These are phyloP conservation scores for Carcharodon carcharias DNA, from an alignment of 2,797 vertebrate species.

Conservation along the genomic window DNA sequence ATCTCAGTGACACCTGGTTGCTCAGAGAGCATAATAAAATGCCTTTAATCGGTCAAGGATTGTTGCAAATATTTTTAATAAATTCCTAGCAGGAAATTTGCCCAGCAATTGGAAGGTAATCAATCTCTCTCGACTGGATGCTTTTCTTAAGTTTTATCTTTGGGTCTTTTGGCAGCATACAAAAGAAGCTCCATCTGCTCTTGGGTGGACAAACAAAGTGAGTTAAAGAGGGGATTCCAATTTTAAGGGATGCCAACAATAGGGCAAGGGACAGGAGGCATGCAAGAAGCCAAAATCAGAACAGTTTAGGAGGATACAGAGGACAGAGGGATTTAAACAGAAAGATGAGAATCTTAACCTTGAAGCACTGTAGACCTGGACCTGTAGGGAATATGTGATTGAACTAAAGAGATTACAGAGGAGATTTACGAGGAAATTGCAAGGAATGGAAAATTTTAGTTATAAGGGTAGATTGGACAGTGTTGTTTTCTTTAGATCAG, in stretches of 20 bases:
- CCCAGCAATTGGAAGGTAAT: neutral
- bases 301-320: neutral
- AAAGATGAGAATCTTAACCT: too few relatives aligned
- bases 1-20: neutral
- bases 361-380: neutral
- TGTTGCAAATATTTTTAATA: neutral
- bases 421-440: too few relatives aligned
- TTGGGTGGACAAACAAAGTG: neutral
- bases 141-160: neutral
- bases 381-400: too few relatives aligned
- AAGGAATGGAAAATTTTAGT: too few relatives aligned
- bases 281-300: neutral
- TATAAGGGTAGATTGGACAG: too few relatives aligned
- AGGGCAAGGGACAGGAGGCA: neutral
- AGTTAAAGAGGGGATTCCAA: neutral
- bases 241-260: neutral
- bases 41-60: neutral
- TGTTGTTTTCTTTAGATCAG: too few relatives aligned
- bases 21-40: neutral
- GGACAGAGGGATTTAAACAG: neutral
- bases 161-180: neutral
- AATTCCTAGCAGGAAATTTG: neutral
- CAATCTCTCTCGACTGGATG: neutral
- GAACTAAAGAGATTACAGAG: too few relatives aligned
- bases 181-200: neutral